These are phyloP conservation scores for Pelobates cultripes DNA, from an alignment of 2,797 vertebrate genomes.

Conservation along the genomic window DNA sequence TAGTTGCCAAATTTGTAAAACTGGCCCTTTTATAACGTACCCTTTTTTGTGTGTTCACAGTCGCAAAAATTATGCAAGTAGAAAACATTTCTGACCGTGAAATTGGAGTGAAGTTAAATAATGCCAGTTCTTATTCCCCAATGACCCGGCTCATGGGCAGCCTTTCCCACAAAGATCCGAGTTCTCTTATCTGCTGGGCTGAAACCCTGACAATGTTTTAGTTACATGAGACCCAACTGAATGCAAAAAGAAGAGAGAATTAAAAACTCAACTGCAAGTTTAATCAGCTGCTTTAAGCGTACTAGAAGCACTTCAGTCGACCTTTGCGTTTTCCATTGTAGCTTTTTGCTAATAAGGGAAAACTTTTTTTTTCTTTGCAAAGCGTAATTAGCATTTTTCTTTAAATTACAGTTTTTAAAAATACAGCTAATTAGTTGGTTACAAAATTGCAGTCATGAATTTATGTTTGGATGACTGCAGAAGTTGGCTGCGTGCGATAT, in stretches of 20 bases:
- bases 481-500: constrained; percentile 6
- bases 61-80: constrained; percentile 28
- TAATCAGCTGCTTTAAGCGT: constrained; percentile 47
- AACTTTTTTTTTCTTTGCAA: constrained; percentile 53
- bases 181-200: constrained; percentile 26
- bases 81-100: constrained; percentile 26
- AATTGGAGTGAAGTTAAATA: constrained; percentile 40
- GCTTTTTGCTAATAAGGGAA: constrained; percentile 61
- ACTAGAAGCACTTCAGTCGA: constrained; percentile 36
- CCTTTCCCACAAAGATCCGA: constrained; percentile 26
- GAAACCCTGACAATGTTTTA: constrained; percentile 42
- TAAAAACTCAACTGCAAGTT: constrained; percentile 41
- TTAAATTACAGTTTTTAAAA: constrained; percentile 72
- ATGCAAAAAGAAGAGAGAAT: constrained; percentile 38
- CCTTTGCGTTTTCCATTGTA: constrained; percentile 43
- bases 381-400: constrained; percentile 74
- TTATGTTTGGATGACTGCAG: constrained; percentile 19
- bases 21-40: neutral
- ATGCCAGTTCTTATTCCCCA: constrained; percentile 9
- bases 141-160: constrained; percentile 28
- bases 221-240: constrained; percentile 28
- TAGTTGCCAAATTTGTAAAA: neutral
- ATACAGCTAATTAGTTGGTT: constrained; percentile 72
- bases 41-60: constrained; percentile 1
- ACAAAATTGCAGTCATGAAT: constrained; percentile 49